Percentiles rank a stretch among this genome's conserved stretches.
These are phyloP conservation scores for Drosophila tristis DNA, from an alignment of 1,140 invertebrate genomes.

Conservation along the genomic window DNA sequence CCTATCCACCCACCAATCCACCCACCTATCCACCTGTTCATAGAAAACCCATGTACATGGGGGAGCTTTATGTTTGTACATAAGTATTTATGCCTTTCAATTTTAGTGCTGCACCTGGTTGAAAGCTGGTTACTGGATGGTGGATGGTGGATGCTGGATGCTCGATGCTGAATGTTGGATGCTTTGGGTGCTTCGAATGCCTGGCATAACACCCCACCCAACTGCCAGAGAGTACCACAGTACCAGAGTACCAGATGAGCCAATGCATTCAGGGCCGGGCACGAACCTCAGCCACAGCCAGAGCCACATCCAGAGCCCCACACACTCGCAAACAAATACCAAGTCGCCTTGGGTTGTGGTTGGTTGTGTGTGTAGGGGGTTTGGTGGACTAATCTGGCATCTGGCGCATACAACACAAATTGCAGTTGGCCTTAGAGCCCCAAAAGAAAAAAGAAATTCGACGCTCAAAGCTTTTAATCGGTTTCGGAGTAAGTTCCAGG, in stretches of 20 bases:
- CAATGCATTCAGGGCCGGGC: constrained; percentile 35
- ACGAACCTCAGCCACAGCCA: constrained; percentile 20
- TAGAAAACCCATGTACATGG: constrained; percentile 2
- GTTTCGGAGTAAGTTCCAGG: no score
- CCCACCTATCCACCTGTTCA: neutral
- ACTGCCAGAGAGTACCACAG: no score
- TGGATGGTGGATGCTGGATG: neutral
- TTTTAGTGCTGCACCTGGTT: constrained; percentile 40
- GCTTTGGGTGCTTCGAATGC: neutral
- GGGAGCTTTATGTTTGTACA: constrained; percentile 26
- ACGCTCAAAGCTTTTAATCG: no score
- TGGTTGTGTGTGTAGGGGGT: neutral
- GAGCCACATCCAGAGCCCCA: neutral
- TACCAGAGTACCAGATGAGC: constrained; percentile 18
- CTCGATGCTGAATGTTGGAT: neutral
- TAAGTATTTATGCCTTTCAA: constrained; percentile 45
- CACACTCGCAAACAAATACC: neutral
- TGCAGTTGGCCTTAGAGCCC: no score
- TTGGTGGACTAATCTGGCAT: no score
- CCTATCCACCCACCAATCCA: neutral
- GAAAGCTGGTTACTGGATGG: constrained; percentile 3
- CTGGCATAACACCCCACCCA: neutral
- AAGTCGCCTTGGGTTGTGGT: neutral
- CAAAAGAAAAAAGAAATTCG: no score
- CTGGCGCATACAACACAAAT: no score